A percentile compares a stretch with the other conserved stretches of the same genome.
phyloP scores from a whole-genome alignment of 2,888 invertebrate species.

The Volucella inflata region DNA sequence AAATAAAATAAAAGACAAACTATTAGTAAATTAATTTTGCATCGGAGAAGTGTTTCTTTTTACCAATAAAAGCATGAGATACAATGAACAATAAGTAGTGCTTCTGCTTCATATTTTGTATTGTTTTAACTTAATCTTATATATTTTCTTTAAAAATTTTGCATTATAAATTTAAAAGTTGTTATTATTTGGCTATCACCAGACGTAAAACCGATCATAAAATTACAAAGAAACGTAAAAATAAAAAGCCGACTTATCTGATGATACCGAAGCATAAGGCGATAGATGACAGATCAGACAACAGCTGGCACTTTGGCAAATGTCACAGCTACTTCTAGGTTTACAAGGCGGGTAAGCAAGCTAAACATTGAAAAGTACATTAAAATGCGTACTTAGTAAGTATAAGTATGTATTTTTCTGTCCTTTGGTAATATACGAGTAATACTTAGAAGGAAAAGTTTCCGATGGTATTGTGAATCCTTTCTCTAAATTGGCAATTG shows the following conservation, averaged over 20 bases:
- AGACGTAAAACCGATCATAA: slow-evolving; percentile 10
- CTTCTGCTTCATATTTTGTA: slow-evolving; percentile 80
- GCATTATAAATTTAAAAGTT: slow-evolving; percentile 46
- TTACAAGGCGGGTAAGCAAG: not conserved
- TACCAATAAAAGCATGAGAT: slow-evolving; percentile 82
- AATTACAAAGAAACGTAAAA: slow-evolving; percentile 53
- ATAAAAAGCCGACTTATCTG: slow-evolving; percentile 62
- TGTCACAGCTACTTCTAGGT: slow-evolving; percentile 15
- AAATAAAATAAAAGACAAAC: not conserved
- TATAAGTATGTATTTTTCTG: no score
- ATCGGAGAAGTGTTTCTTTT: slow-evolving; percentile 58
- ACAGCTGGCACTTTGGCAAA: slow-evolving; percentile 54
- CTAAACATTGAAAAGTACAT: not conserved
- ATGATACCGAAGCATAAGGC: slow-evolving; percentile 34
- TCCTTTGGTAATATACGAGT: no score
- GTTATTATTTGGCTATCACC: slow-evolving; percentile 3
- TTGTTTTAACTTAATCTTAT: not conserved
- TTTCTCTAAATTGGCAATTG: no score
- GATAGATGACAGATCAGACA: slow-evolving; percentile 35
- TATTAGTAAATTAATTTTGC: not conserved
- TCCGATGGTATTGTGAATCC: no score
- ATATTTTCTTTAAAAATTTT: slow-evolving; percentile 40
- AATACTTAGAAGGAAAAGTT: no score
- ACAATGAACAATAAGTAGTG: slow-evolving; percentile 79
- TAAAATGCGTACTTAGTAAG: no score